Evolutionary conservation across 2,888 invertebrate species (phyloP), one percentile per base, ranked within the genome.

Genomic region (Argyra leucocephala): DNA sequence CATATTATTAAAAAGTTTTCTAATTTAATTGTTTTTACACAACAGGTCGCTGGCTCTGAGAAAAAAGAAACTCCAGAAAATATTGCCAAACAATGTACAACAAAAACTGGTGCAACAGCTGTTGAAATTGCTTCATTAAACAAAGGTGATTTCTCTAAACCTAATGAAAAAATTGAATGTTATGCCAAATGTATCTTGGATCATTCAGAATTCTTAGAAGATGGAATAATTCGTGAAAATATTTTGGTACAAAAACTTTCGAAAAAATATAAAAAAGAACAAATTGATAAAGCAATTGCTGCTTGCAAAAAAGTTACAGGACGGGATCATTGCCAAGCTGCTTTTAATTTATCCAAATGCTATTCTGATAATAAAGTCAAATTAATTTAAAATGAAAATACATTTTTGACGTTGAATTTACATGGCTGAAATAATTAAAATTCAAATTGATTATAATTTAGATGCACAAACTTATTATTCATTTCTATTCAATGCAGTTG

Each of bases 281-380:
- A 71, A 26, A 67, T 77, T 2, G 58, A 66, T 3, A 71, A 74
- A n/a, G 70, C 71, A 0, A 65, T 76, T 15, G 66, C 70, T 5
- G 67, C 70, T 3, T 77, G 76, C 68, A 76, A 74, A 67, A 67
- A 68, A 61, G 66, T 70, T 0, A 76, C 71, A 65, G 76, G 75
- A 18, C 64, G 67, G 57, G 73, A 73, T 22, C 75, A 74, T 23
- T 77, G 76, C 63, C 78, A 77, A 62, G 75, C 73, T 0, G 73
- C 76, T 12, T 78, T 71, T 65, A 73, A 72, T 67, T 63, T 77
- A n/a, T 71, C 70, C 31, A 73, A 72, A 71, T 77, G 76, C 67
- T 69, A 75, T 2, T 67, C 69, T 63, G 73, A 75, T 64, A 69
- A 71, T 66, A 73, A 75, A 66, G 64, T 18, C 1, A 58, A 36